Evolutionary conservation across 2,888 invertebrate genomes (phyloP).

Genomic region (Acrobasis consociella): DNA sequence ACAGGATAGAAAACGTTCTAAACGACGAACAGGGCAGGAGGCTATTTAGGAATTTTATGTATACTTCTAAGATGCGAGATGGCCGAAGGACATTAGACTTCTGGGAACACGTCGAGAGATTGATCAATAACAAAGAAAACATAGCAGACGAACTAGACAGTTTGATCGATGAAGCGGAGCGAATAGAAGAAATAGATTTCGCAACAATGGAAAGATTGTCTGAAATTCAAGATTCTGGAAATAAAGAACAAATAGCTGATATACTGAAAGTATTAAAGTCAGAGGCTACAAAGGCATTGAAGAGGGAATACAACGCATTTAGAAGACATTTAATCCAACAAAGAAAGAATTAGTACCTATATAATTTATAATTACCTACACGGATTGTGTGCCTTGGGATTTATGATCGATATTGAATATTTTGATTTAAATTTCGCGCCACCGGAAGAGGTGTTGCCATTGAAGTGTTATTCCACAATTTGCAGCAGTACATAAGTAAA

Average conservation of each 20-base stretch:
- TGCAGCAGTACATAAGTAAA: neutral
- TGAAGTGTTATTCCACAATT: neutral
- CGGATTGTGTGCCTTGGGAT: slow-evolving; percentile 43
- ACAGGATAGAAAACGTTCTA: slow-evolving; percentile 77
- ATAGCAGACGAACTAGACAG: slow-evolving; percentile 59
- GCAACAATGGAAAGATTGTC: slow-evolving; percentile 67
- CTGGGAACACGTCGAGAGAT: slow-evolving; percentile 68
- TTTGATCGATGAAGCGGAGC: slow-evolving; percentile 66
- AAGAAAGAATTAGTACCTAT: slow-evolving; percentile 31
- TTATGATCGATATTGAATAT: slow-evolving; percentile 42
- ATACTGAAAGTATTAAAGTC: slow-evolving; percentile 62
- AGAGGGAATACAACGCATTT: slow-evolving; percentile 67
- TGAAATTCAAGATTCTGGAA: slow-evolving; percentile 58
- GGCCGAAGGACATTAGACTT: slow-evolving; percentile 66
- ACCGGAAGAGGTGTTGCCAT: slow-evolving; percentile 1
- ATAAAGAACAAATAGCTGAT: slow-evolving; percentile 60
- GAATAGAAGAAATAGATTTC: slow-evolving; percentile 71
- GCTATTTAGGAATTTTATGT: slow-evolving; percentile 75
- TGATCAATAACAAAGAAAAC: slow-evolving; percentile 59
- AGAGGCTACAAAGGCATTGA: slow-evolving; percentile 67
- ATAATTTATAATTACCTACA: slow-evolving; percentile 23
- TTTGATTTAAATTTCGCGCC: slow-evolving; percentile 44
- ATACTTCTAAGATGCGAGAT: slow-evolving; percentile 64
- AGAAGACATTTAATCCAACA: slow-evolving; percentile 59
- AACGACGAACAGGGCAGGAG: slow-evolving; percentile 72